Evolutionary conservation across 2,113 vertebrate genomes (phyloP), one percentile per base, ranked within the genome.

Genomic region (Cynocephalus volans): DNA sequence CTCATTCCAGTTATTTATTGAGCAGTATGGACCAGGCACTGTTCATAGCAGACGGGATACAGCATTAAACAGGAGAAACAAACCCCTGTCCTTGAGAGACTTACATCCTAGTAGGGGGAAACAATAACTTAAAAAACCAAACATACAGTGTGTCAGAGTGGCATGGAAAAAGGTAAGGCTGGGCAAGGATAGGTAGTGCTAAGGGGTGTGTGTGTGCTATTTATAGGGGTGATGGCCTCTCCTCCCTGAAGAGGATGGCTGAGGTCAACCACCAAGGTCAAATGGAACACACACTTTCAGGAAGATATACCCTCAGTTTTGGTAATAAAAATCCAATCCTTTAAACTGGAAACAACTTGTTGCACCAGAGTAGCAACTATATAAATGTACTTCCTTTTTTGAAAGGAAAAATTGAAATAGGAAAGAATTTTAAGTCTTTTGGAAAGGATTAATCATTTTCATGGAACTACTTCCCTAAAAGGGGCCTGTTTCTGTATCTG

Each of bases 391-490:
- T 72, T 92, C 75, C 48, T 60, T 73, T 79, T 72, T 85, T 76
- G 28, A 82, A 88, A 81, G 89, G 48, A 75, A 92, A 81, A 87
- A 56, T 13, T 67, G 21, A n/a, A 75, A 64, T 7, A 14, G 54
- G 52, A 62, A 83, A 82, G 28, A 64, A 93, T 52, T 26, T 69
- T 12, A 60, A 17, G 50, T 76, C 72, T 94, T 75, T 24, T 28
- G 56, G 31, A 54, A 90, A 77, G 48, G 82, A 85, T 54, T 56
- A 33, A 62, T 89, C 31, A 62, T 41, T 92, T 90, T 56, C 50
- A 73, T 17, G 14, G 4, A 93, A 60, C 64, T 2, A 23, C 12
- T 90, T 86, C n/a, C 60, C 76, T 60, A 41, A 50, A 52, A 45
- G 21, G 28, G 12, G 8, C 67, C 52, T 31, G n/a, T 73, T 70